phyloP scores from a whole-genome alignment of 2,797 vertebrate genomes.

The Adrianichthys oophorus region DNA sequence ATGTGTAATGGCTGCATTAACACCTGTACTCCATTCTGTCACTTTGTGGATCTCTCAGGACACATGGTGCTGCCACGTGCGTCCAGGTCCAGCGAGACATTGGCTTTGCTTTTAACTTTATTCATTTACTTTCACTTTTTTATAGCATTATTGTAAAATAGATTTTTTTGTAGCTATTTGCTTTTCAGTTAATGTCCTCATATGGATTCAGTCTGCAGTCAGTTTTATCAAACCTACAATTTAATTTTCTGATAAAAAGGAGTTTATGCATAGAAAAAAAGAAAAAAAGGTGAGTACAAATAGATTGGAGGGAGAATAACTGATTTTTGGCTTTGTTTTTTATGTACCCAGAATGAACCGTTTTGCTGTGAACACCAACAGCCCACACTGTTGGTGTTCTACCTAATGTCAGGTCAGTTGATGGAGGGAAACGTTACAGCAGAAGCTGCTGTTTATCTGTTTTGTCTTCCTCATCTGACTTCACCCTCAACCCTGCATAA shows the following conservation, averaged over 20 bases:
- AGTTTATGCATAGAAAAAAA: not conserved
- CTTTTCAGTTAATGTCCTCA: too few relatives aligned
- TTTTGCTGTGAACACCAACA: slow-evolving; percentile 14
- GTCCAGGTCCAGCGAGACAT: not conserved
- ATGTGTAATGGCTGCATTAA: not conserved
- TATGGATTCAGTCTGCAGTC: too few relatives aligned
- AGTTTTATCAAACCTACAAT: not conserved
- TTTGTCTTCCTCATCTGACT: slow-evolving; percentile 39
- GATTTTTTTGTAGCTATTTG: too few relatives aligned
- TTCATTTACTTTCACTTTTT: not conserved
- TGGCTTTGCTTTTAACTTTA: not conserved
- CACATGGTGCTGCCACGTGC: not conserved
- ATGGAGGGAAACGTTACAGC: slow-evolving; percentile 47
- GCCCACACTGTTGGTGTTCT: slow-evolving; percentile 26
- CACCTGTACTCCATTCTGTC: not conserved
- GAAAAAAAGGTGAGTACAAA: not conserved
- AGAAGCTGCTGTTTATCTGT: slow-evolving; percentile 58
- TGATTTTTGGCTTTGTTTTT: not conserved
- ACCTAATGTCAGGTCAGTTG: slow-evolving; percentile 45
- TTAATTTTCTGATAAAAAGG: not conserved
- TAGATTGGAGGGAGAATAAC: not conserved
- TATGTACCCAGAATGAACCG: slow-evolving; percentile 4
- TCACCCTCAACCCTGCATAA: slow-evolving; percentile 11
- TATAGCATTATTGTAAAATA: too few relatives aligned
- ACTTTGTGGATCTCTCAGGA: not conserved